These are phyloP conservation scores for Callopanchax toddi DNA, from an alignment of 2,113 vertebrate species.

Conservation along the genomic window DNA sequence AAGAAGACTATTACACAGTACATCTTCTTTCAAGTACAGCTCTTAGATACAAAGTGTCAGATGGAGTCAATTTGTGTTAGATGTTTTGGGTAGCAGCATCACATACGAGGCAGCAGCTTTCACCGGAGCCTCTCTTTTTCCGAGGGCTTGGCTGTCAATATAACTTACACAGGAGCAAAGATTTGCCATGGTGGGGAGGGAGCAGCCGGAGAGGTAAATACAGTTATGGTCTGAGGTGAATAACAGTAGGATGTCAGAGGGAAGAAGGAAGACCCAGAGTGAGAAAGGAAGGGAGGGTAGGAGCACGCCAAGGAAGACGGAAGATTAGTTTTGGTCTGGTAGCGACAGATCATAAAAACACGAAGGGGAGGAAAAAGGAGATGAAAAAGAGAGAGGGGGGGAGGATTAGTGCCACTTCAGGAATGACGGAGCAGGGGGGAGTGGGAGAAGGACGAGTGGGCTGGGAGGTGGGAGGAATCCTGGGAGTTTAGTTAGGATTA, in stretches of 20 bases:
- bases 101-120: constrained; percentile 44
- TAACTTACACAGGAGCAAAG: constrained; percentile 36
- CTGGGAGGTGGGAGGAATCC: constrained; percentile 64
- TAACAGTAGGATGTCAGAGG: constrained; percentile 48
- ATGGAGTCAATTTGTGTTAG: constrained; percentile 60
- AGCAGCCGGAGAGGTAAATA: constrained; percentile 44
- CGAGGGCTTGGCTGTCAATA: constrained; percentile 50
- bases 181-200: constrained; percentile 11
- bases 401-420: constrained; percentile 81
- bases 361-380: constrained; percentile 68
- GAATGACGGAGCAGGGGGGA: constrained; percentile 63
- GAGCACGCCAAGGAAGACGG: constrained; percentile 15
- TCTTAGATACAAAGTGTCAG: constrained; percentile 58
- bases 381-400: constrained; percentile 67
- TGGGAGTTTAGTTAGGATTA: constrained; percentile 79
- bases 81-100: constrained; percentile 44
- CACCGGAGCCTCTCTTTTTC: constrained; percentile 19
- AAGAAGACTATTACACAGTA: constrained; percentile 50
- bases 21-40: constrained; percentile 50
- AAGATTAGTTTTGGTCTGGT: constrained; percentile 81
- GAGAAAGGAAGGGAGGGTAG: constrained; percentile 7
- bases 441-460: constrained; percentile 54
- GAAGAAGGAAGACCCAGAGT: constrained; percentile 29
- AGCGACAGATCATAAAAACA: constrained; percentile 80
- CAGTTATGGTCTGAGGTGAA: constrained; percentile 59